phyloP scores from a whole-genome alignment of 2,113 vertebrate genomes.

The Condylura cristata region DNA sequence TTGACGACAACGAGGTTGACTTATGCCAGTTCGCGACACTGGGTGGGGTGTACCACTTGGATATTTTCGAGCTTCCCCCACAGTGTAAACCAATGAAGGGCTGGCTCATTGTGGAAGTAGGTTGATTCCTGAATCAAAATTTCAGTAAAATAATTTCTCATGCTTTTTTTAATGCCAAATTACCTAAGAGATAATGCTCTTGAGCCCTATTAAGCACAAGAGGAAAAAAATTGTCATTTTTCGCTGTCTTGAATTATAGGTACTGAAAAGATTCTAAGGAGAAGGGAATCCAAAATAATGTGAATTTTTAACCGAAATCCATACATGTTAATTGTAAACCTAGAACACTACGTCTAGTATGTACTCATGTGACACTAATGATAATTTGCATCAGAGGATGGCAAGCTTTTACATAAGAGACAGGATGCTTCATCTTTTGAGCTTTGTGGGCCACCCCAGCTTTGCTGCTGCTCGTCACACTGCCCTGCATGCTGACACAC shows the following conservation, averaged over 20 bases:
- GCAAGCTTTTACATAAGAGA: background rate
- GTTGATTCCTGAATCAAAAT: background rate
- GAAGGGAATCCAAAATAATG: background rate
- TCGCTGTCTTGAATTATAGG: background rate
- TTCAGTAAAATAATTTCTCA: background rate
- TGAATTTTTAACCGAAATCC: background rate
- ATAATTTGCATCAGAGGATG: background rate
- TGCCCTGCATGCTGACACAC: background rate
- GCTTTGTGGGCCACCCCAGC: background rate
- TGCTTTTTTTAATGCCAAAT: background rate
- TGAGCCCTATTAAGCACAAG: background rate
- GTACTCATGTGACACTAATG: background rate
- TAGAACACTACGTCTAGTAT: background rate
- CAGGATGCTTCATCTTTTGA: background rate
- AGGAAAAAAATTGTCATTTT: background rate
- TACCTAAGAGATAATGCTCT: background rate
- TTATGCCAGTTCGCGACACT: slow-evolving; percentile 86
- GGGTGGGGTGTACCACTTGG: slow-evolving; percentile 91
- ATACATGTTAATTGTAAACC: background rate
- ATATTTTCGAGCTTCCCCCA: slow-evolving; percentile 88
- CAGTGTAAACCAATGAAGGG: slow-evolving; percentile 83
- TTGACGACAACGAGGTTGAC: slow-evolving; percentile 83
- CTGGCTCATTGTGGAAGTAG: slow-evolving; percentile 92
- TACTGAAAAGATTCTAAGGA: background rate
- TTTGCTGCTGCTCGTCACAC: background rate